phyloP scores from a whole-genome alignment of 2,113 vertebrate genomes.

The Stegastes partitus region DNA sequence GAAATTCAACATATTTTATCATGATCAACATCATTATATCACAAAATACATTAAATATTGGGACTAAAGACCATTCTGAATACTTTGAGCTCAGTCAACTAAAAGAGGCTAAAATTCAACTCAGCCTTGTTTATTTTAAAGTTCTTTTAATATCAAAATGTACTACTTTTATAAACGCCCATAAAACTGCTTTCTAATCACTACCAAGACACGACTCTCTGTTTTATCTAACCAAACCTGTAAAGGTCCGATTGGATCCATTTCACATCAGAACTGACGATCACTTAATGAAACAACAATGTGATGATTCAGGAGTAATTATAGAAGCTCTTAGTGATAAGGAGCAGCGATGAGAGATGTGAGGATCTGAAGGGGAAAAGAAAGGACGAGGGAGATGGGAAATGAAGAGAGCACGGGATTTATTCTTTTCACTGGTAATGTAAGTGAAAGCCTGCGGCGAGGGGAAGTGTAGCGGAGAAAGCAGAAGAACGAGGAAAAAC shows the following conservation, averaged over 20 bases:
- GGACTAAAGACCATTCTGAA: too few species aligned
- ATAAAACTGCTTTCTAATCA: neutral
- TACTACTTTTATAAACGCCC: neutral
- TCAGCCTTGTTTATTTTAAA: too few species aligned
- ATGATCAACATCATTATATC: neutral
- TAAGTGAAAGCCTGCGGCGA: conserved; percentile 11
- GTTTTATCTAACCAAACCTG: neutral
- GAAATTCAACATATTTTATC: neutral
- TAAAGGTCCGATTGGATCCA: neutral
- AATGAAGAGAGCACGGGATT: conserved; percentile 1
- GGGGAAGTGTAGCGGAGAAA: conserved; percentile 11
- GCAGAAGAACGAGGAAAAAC: conserved; percentile 13
- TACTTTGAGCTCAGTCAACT: too few species aligned
- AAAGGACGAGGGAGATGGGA: too few species aligned
- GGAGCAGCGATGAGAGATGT: accelerated
- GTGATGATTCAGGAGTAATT: neutral
- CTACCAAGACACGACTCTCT: neutral
- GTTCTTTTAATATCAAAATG: neutral
- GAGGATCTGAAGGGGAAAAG: neutral
- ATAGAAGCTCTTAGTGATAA: neutral
- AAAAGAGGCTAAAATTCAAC: too few species aligned
- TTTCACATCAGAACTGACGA: neutral
- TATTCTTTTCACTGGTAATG: neutral
- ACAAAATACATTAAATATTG: too few species aligned
- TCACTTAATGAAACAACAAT: accelerated